Evolutionary conservation across 2,888 invertebrate genomes (phyloP).

Genomic region (Habroteleia sp.): DNA sequence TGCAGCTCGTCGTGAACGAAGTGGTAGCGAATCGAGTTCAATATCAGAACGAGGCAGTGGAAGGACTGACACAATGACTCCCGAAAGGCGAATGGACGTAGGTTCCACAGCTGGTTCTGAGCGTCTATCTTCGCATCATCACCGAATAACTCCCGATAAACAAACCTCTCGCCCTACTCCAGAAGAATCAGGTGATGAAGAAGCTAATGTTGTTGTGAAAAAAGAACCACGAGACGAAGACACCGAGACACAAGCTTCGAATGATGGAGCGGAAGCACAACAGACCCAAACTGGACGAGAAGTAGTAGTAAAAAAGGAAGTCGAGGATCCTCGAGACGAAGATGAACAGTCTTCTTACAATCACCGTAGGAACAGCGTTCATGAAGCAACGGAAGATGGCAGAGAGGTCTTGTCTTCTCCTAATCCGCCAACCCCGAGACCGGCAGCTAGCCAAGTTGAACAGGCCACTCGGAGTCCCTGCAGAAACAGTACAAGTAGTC

Average conservation of each 20-base stretch:
- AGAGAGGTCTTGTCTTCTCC: slow-evolving; percentile 78
- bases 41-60: slow-evolving; percentile 92
- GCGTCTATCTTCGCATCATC: slow-evolving; percentile 80
- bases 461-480: slow-evolving; percentile 84
- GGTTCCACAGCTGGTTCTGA: slow-evolving; percentile 68
- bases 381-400: slow-evolving; percentile 79
- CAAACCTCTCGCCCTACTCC: slow-evolving; percentile 82
- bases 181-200: slow-evolving; percentile 83
- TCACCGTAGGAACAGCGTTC: slow-evolving; percentile 72
- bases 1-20: slow-evolving; percentile 87
- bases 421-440: slow-evolving; percentile 82
- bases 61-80: slow-evolving; percentile 90
- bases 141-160: slow-evolving; percentile 87
- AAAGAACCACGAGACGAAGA: slow-evolving; percentile 82
- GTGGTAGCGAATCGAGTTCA: slow-evolving; percentile 94
- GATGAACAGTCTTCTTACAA: slow-evolving; percentile 78
- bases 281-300: slow-evolving; percentile 81
- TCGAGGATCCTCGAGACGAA: slow-evolving; percentile 83
- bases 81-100: slow-evolving; percentile 88
- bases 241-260: slow-evolving; percentile 79
- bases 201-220: slow-evolving; percentile 82
- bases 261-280: slow-evolving; percentile 80
- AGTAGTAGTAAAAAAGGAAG: slow-evolving; percentile 85
- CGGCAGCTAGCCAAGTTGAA: slow-evolving; percentile 82
- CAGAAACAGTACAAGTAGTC: slow-evolving; percentile 85